Evolutionary conservation across 35 echinoderm and acorn worm genomes (phyloP).

Genomic region (Acanthaster planci): DNA sequence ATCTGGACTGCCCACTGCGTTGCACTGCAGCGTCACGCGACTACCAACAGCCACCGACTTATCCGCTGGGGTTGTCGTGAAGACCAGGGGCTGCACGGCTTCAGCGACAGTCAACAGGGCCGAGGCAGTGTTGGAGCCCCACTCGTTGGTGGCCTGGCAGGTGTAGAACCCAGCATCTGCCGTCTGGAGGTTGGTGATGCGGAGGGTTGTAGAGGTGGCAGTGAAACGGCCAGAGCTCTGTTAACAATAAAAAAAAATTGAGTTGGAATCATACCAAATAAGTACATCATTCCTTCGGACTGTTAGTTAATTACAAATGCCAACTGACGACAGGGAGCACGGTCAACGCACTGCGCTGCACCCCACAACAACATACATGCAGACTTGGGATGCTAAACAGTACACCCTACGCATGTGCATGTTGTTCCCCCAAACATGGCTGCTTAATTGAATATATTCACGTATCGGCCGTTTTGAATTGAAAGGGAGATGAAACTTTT

Average conservation of each 20-base stretch:
- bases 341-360: no score
- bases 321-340: no score
- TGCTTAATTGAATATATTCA: no score
- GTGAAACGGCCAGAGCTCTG: slow-evolving; percentile 63
- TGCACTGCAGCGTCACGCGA: slow-evolving; percentile 77
- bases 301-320: no score
- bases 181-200: slow-evolving; percentile 58
- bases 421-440: no score
- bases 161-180: slow-evolving; percentile 84
- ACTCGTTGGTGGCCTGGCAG: slow-evolving; percentile 76
- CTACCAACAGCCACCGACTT: slow-evolving; percentile 62
- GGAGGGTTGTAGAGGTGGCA: slow-evolving; percentile 47
- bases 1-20: slow-evolving; percentile 57
- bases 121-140: slow-evolving; percentile 79
- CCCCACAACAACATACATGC: no score
- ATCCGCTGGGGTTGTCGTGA: slow-evolving; percentile 66
- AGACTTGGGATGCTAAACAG: no score
- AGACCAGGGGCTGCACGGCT: slow-evolving; percentile 53
- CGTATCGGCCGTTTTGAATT: no score
- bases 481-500: no score
- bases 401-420: no score
- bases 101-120: slow-evolving; percentile 70
- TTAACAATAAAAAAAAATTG: background rate
- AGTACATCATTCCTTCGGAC: background rate
- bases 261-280: no score